A percentile compares a stretch with the other conserved stretches of the same genome.
Conservation (phyloP, 2,888 invertebrate species). For the Panopea generosa region DNA sequence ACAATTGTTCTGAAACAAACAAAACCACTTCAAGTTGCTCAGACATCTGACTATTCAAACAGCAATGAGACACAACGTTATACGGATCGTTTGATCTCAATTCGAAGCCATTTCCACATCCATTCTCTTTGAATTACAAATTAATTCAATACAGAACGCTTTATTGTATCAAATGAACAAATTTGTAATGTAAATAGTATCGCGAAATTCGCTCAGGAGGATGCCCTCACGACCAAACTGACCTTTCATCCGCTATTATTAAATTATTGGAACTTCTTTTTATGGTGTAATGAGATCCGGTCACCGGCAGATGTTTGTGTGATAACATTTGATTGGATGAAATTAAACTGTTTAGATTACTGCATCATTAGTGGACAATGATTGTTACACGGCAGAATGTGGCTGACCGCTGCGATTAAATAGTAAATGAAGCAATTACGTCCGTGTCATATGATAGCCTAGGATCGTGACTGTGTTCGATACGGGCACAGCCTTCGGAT, state of each 20-base stretch:
- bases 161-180: slow-evolving; percentile 39
- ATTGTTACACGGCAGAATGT: slow-evolving; percentile 17
- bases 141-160: slow-evolving; percentile 44
- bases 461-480: too few relatives aligned
- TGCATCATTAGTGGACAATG: slow-evolving; percentile 30
- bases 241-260: slow-evolving; percentile 28
- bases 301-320: slow-evolving; percentile 54
- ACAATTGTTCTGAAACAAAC: too few relatives aligned
- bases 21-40: too few relatives aligned
- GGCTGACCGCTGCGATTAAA: slow-evolving; percentile 33
- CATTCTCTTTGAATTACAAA: slow-evolving; percentile 54
- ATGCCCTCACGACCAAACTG: slow-evolving; percentile 12
- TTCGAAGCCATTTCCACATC: slow-evolving; percentile 15
- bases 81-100: slow-evolving; percentile 17
- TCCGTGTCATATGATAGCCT: slow-evolving; percentile 28
- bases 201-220: slow-evolving; percentile 8
- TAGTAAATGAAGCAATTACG: slow-evolving; percentile 44
- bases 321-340: slow-evolving; percentile 45
- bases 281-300: slow-evolving; percentile 60
- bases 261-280: slow-evolving; percentile 50
- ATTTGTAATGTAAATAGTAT: slow-evolving; percentile 55
- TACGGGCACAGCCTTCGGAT: too few relatives aligned
- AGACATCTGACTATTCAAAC: too few relatives aligned
- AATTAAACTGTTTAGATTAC: slow-evolving; percentile 53
- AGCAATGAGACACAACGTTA: too few relatives aligned